These are phyloP conservation scores for Gobionotothen gibberifrons DNA, from an alignment of 2,797 vertebrate species.

Conservation along the genomic window DNA sequence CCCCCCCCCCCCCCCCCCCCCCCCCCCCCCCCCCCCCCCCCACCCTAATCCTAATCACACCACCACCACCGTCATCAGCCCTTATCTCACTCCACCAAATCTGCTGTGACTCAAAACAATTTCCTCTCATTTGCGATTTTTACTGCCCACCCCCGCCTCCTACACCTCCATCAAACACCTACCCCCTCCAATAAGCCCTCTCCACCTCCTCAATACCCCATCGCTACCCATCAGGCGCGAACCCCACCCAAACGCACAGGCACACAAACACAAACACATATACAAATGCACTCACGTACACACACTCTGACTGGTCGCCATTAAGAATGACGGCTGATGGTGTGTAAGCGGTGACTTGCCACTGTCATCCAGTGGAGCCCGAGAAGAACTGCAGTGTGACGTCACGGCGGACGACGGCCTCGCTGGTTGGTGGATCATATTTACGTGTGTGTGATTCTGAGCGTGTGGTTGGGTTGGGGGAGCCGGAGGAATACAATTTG, in stretches of 20 bases:
- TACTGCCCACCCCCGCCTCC: conserved; percentile 65
- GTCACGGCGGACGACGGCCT: conserved; percentile 65
- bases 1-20: no score
- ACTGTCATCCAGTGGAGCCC: conserved; percentile 79
- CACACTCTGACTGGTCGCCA: conserved; percentile 68
- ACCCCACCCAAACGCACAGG: conserved; percentile 68
- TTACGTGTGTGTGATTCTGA: conserved; percentile 68
- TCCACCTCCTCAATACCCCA: conserved; percentile 66
- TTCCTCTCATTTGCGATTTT: conserved; percentile 84
- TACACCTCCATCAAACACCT: conserved; percentile 66
- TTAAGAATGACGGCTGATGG: conserved; percentile 72
- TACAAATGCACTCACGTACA: conserved; percentile 67
- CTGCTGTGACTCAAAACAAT: conserved; percentile 85
- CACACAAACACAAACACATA: conserved; percentile 56
- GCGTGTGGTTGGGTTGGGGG: conserved; percentile 66
- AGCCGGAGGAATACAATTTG: conserved; percentile 70
- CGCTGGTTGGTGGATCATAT: conserved; percentile 76
- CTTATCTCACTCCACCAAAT: conserved; percentile 87
- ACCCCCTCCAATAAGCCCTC: conserved; percentile 66
- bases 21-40: conserved; percentile 49
- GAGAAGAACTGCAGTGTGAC: conserved; percentile 81
- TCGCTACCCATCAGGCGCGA: conserved; percentile 53
- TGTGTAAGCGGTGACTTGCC: conserved; percentile 71
- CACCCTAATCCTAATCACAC: conserved; percentile 81
- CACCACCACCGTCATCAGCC: conserved; percentile 81